Conservation (phyloP, 2,888 invertebrate genomes). For the Perithous albicinctus region DNA sequence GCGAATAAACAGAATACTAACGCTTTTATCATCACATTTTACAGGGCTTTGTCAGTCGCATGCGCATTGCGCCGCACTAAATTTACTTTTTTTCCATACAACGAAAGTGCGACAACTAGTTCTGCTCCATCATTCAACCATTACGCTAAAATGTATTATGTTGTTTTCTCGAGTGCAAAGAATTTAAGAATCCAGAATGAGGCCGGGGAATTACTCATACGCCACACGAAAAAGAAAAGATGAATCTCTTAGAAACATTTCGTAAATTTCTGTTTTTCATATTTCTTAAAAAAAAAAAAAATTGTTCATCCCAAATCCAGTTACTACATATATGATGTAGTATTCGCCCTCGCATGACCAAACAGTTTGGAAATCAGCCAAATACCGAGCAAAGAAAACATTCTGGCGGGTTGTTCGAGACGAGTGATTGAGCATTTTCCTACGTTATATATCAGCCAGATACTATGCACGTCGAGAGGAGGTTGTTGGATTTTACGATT, state of each 20-base stretch:
- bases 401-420: slow-evolving; percentile 4
- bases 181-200: neutral
- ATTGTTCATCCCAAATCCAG: slow-evolving; percentile 17
- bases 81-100: slow-evolving; percentile 3
- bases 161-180: slow-evolving; percentile 1
- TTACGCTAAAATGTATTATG: slow-evolving; percentile 29
- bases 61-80: slow-evolving; percentile 8
- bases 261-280: neutral
- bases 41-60: neutral
- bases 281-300: neutral
- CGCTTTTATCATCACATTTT: slow-evolving; percentile 20
- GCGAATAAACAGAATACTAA: slow-evolving; percentile 38
- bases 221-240: slow-evolving; percentile 15
- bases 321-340: slow-evolving; percentile 19
- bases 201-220: slow-evolving; percentile 37
- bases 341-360: slow-evolving; percentile 28
- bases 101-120: slow-evolving; percentile 2
- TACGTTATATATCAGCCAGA: slow-evolving; percentile 23
- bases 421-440: slow-evolving; percentile 38
- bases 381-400: slow-evolving; percentile 32
- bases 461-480: neutral
- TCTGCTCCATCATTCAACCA: slow-evolving; percentile 4
- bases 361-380: slow-evolving; percentile 54
- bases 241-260: slow-evolving; percentile 21
- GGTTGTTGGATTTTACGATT: slow-evolving; percentile 20